These are phyloP conservation scores for Catharus minimus DNA, from an alignment of 2,113 vertebrate genomes.

Conservation along the genomic window DNA sequence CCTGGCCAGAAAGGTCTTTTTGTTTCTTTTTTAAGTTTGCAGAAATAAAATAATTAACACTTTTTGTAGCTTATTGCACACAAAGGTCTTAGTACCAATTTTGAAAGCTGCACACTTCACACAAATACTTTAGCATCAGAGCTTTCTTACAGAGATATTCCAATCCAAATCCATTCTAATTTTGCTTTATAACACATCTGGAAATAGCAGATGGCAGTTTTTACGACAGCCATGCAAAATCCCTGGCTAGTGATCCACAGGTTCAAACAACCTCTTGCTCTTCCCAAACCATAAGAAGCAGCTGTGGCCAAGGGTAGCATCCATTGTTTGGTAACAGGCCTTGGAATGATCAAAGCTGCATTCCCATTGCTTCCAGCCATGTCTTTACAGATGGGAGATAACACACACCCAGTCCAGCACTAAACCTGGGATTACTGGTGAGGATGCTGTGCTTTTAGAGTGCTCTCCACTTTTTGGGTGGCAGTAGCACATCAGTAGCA, in stretches of 20 bases:
- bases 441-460: rapidly evolving
- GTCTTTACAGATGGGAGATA: not conserved
- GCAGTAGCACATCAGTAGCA: not conserved
- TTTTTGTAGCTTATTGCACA: not conserved
- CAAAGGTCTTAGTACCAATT: not conserved
- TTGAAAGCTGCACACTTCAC: not conserved
- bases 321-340: not conserved
- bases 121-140: not conserved
- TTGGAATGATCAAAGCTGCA: not conserved
- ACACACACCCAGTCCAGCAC: not conserved
- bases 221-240: not conserved
- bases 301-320: rapidly evolving
- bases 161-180: not conserved
- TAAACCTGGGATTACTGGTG: not conserved
- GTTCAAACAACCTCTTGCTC: not conserved
- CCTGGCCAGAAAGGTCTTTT: not conserved
- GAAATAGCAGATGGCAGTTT: not conserved
- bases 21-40: not conserved
- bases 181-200: not conserved
- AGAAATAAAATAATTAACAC: constrained; percentile 1
- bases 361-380: not conserved
- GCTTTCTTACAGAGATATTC: not conserved
- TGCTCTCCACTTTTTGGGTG: not conserved
- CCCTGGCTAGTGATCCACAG: not conserved
- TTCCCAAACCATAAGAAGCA: not conserved